Base-by-base conservation (phyloP, 2,113 vertebrate genomes). In the Perca fluviatilis region DNA sequence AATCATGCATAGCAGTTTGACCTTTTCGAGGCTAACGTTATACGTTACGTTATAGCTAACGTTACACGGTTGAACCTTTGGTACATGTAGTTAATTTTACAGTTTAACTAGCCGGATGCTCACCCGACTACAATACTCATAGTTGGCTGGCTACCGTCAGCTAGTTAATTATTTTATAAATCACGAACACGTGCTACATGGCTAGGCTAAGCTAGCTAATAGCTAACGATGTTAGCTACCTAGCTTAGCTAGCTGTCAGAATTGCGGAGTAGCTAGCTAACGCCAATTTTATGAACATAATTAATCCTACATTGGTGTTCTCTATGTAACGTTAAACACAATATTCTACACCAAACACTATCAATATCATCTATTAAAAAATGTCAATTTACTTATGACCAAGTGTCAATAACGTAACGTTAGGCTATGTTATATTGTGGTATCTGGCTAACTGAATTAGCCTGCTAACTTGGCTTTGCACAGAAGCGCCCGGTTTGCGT, bases 151-250 rank as follows among this genome's bases (percentile, higher is more conserved):
- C 30, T 75, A 43, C 74, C 43, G 19, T 14, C 72, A 46, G 77
- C 58, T 53, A 18, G 69, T 90, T 88, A 67, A 79, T 92, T 88
- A 88, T 91, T 88, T 88, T 91, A 81, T 80, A 89, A 91, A 89
- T 88, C 83, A 87, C 72, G 84, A 90, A 92, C 93, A 94, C 93
- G 93, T 94, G 93, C 92, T 94, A 93, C 79, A 93, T 86, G 82
- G 92, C 91, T 93, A 91, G 63, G 92, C 91, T 93, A 93, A 18
- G 69, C 79, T 91, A 86, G 84, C 81, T 71, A 21, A 19, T 23
- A 30, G 90, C 90, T 90, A 91, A 60, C 65, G 14, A 12, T 43
- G 76, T 65, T 88, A 92, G 74, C 87, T 60, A 1, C 11, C 23
- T 88, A 92, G 74, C 87, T 12, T 15, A 19, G 85, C 86, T 89